Evolutionary conservation across 2,888 invertebrate species (phyloP), one percentile per base, ranked within the genome.

Genomic region (Metopia argyrocephala): DNA sequence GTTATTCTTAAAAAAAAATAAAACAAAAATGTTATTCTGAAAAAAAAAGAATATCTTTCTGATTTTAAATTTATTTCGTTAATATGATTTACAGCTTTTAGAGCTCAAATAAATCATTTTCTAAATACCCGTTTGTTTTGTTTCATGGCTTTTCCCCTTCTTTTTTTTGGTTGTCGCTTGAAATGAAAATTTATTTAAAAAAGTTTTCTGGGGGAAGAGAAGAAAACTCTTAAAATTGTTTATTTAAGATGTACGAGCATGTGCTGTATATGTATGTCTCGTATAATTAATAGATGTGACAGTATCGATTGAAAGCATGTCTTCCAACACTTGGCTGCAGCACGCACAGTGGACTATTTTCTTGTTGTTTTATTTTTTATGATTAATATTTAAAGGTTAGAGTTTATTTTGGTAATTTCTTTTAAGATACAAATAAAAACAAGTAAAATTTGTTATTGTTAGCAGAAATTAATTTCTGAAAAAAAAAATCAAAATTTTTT

Each of bases 221-320:
- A 12, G 38, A 3, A 31, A 0, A 12, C 15, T 38, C 15, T 38
- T 38, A 2, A 38, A 15, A 38, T 38, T 38, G 9, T 38, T 38
- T 2, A 12, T 9, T 38, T 15, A 12, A 38, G 38, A 15, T 12
- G 38, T 38, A 38, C 15, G 38, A 9, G 15, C 15, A 15, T 15
- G 38, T 38, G 38, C 38, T 15, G 38, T 38, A 38, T 38, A 15
- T 38, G n/a, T n/a, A n/a, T 38, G 15, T 38, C 3, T 15, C 12
- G 4, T 50, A 64, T 76, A 80, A 80, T 76, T 80, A 80, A 80
- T 80, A 76, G 71, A 76, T 62, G 71, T 76, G 68, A 76, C 73
- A 64, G 27, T 59, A 56, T 57, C 25, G 59, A 54, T 70, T 69
- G 57, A 61, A 56, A 28, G 46, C 48, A 62, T 62, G 62, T 38